These are phyloP conservation scores for Ephestia elutella DNA, from an alignment of 1,140 invertebrate genomes.

Conservation along the genomic window DNA sequence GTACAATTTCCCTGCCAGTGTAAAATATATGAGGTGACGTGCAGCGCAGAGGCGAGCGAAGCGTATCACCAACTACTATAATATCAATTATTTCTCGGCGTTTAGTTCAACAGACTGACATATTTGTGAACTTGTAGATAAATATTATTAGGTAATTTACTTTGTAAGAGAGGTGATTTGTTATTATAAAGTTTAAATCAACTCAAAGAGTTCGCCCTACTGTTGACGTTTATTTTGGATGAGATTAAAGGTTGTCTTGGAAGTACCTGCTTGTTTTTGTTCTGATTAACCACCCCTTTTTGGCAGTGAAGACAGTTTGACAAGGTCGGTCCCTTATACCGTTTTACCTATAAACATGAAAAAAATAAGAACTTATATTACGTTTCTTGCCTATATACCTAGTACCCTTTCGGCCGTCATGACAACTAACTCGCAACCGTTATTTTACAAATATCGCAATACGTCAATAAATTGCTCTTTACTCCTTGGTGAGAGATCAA, in stretches of 20 bases:
- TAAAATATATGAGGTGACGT: not conserved
- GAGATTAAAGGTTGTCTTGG: constrained; percentile 71
- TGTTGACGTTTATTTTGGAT: constrained; percentile 70
- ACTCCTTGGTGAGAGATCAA: too few species aligned
- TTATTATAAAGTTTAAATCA: constrained; percentile 67
- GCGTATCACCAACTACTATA: constrained; percentile 5
- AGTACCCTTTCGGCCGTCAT: too few species aligned
- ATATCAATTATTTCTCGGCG: constrained; percentile 7
- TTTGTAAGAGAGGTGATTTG: constrained; percentile 56
- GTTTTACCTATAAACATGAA: too few species aligned
- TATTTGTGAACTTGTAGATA: constrained; percentile 27
- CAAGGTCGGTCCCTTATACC: too few species aligned
- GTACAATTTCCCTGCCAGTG: too few species aligned
- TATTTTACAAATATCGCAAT: too few species aligned
- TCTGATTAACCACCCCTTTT: too few species aligned
- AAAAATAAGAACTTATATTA: too few species aligned
- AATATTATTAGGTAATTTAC: constrained; percentile 35
- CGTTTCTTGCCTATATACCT: too few species aligned
- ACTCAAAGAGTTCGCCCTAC: constrained; percentile 70
- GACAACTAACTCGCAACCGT: too few species aligned
- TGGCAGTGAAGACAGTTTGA: too few species aligned
- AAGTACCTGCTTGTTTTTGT: constrained; percentile 41
- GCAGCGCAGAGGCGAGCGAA: not conserved
- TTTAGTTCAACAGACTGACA: constrained; percentile 28
- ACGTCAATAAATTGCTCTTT: too few species aligned